These are phyloP conservation scores for Thaleichthys pacificus DNA, from an alignment of 2,797 vertebrate species.

Conservation along the genomic window DNA sequence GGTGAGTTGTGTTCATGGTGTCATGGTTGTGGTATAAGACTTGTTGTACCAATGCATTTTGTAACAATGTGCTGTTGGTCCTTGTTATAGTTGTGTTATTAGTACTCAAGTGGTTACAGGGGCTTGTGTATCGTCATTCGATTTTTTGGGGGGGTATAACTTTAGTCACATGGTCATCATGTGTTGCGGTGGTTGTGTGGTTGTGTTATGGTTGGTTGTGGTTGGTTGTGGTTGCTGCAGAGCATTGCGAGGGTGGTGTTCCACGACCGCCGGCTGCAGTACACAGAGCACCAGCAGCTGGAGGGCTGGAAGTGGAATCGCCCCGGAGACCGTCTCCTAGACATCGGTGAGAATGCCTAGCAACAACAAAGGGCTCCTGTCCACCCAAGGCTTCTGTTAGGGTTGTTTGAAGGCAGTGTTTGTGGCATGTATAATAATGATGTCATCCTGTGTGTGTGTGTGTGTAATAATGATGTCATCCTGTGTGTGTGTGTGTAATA, in stretches of 20 bases:
- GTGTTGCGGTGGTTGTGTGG: conserved; percentile 1
- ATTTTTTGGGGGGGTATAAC: not conserved
- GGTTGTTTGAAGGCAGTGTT: not conserved
- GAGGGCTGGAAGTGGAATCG: conserved; percentile 84
- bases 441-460: not conserved
- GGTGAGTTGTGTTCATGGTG: conserved; percentile 71
- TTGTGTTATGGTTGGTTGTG: not conserved
- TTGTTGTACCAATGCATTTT: too few relatives aligned
- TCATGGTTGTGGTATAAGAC: too few relatives aligned
- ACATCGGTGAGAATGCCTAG: conserved; percentile 72
- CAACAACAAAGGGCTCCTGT: not conserved
- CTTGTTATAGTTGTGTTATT: conserved; percentile 16
- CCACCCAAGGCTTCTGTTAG: too few relatives aligned
- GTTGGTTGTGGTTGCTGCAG: conserved; percentile 59
- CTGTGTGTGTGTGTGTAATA: conserved; percentile 26
- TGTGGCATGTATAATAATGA: conserved; percentile 22
- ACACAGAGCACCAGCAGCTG: conserved; percentile 86
- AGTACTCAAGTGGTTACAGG: not conserved
- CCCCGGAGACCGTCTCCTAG: conserved; percentile 82
- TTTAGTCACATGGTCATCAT: conserved; percentile 7
- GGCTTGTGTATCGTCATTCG: not conserved
- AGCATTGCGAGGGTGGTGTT: conserved; percentile 80
- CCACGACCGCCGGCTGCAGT: conserved; percentile 80
- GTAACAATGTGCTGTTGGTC: too few relatives aligned
- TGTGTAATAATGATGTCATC: conserved; percentile 20